Conservation (phyloP, 2,888 invertebrate genomes). For the Orgyia antiqua region DNA sequence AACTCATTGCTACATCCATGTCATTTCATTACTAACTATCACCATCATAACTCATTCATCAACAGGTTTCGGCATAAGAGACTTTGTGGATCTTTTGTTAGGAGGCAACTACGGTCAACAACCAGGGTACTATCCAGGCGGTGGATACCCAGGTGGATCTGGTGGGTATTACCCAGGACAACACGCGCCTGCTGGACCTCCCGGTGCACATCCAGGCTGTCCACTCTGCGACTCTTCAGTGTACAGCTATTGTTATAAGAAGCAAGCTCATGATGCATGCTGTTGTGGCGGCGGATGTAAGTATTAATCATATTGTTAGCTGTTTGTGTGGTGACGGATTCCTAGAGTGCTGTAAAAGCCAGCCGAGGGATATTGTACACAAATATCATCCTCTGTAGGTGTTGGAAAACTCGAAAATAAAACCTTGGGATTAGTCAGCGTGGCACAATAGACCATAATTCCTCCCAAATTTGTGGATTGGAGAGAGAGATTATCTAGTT, state of each 20-base stretch:
- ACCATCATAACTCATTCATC: conserved; percentile 40
- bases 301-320: no score
- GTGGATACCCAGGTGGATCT: conserved; percentile 19
- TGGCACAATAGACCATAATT: neutral
- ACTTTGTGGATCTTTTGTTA: conserved; percentile 70
- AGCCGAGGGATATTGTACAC: no score
- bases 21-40: conserved; percentile 30
- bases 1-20: no score
- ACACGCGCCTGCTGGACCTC: conserved; percentile 44
- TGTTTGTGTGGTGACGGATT: no score
- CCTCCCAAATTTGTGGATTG: no score
- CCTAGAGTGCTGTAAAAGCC: no score
- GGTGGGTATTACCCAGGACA: conserved; percentile 31
- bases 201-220: conserved; percentile 77
- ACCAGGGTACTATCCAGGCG: conserved; percentile 25
- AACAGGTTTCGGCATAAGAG: conserved; percentile 71
- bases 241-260: conserved; percentile 86
- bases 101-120: conserved; percentile 54
- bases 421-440: no score
- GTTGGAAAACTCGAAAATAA: no score
- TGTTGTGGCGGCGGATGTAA: conserved; percentile 80
- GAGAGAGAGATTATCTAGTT: no score
- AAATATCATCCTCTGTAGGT: no score
- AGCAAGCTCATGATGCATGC: conserved; percentile 86
- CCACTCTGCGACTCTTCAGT: conserved; percentile 88